A percentile compares a stretch with the other conserved stretches of the same genome.
Conservation (phyloP, 2,888 invertebrate genomes). For the Argyresthia albistria region DNA sequence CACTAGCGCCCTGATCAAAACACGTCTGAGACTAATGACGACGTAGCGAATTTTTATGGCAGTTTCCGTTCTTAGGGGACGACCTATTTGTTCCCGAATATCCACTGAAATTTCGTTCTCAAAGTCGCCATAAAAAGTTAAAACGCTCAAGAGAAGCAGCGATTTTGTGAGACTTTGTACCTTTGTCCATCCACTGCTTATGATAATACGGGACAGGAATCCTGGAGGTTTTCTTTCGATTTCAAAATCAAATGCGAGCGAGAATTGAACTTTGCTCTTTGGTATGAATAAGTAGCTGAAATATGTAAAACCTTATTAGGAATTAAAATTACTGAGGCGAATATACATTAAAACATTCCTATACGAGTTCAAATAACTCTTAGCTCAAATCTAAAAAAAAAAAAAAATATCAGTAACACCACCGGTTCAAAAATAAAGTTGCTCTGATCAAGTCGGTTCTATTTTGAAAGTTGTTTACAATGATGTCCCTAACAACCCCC, state of each 20-base stretch:
- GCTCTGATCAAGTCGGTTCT: too few relatives aligned
- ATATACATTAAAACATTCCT: neutral
- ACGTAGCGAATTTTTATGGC: conserved; percentile 58
- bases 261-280: too few relatives aligned
- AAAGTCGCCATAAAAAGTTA: conserved; percentile 41
- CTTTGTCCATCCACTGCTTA: neutral
- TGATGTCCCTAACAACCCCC: too few relatives aligned
- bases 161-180: conserved; percentile 24
- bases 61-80: conserved; percentile 46
- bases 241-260: too few relatives aligned
- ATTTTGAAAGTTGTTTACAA: too few relatives aligned
- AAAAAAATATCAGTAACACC: too few relatives aligned
- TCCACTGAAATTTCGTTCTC: conserved; percentile 45
- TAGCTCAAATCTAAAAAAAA: too few relatives aligned
- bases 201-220: neutral
- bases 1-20: conserved; percentile 30
- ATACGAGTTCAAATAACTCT: neutral
- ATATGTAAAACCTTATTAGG: too few relatives aligned
- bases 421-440: too few relatives aligned
- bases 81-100: conserved; percentile 51
- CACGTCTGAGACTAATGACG: conserved; percentile 65
- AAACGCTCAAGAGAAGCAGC: conserved; percentile 28
- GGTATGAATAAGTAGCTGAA: too few relatives aligned
- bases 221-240: too few relatives aligned
- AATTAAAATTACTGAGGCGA: neutral